Evolutionary conservation across 2,113 vertebrate genomes (phyloP).

Genomic region (Sebastes fasciatus): DNA sequence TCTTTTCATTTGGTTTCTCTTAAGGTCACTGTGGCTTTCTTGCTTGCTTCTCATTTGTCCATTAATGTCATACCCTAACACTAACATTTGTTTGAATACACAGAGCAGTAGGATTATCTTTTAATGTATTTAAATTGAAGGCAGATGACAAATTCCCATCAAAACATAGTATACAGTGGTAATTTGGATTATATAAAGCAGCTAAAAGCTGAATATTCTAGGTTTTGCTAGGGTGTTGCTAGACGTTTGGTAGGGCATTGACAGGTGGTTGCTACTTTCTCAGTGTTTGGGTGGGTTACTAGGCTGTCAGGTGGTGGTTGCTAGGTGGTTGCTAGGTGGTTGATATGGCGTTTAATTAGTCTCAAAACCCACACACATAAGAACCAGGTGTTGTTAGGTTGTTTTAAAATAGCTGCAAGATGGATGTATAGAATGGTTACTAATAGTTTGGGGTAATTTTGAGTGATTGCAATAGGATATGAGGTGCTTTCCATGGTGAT

Average conservation of each 20-base stretch:
- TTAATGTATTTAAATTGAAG: neutral
- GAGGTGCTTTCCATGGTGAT: neutral
- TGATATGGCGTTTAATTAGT: neutral
- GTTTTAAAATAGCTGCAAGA: no score
- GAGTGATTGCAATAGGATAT: neutral
- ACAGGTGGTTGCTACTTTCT: neutral
- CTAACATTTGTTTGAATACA: neutral
- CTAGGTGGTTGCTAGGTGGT: neutral
- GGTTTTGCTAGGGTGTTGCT: neutral
- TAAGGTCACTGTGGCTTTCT: conserved; percentile 10
- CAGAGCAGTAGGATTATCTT: neutral
- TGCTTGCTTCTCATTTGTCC: neutral
- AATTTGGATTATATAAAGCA: neutral
- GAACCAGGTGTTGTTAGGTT: no score
- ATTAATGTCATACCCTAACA: neutral
- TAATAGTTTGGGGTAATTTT: no score
- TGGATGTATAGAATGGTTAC: no score
- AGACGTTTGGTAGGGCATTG: neutral
- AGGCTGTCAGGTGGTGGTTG: neutral
- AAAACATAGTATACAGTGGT: neutral
- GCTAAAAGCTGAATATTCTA: neutral
- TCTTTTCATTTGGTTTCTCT: conserved; percentile 33
- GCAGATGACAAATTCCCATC: neutral
- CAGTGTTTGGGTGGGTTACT: neutral
- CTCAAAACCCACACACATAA: no score